Evolutionary conservation across 1,140 invertebrate species (phyloP).

Genomic region (Drosophila serrata): DNA sequence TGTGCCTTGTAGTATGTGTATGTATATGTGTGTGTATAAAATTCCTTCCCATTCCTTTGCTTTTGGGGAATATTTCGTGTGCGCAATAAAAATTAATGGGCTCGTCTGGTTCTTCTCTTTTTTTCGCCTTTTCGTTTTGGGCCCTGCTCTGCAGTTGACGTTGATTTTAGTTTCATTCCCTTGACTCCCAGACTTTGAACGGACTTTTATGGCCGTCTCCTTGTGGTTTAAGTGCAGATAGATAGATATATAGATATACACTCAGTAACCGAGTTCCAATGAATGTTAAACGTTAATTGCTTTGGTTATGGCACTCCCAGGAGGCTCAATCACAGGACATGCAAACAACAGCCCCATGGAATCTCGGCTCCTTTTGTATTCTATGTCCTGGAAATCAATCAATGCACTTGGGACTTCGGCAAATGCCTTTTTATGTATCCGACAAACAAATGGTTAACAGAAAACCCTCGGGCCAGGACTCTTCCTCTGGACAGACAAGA

Average conservation of each 20-base stretch:
- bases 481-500: background rate
- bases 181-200: constrained; percentile 33
- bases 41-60: constrained; percentile 13
- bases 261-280: constrained; percentile 22
- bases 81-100: constrained; percentile 78
- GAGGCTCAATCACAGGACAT: constrained; percentile 40
- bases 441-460: constrained; percentile 46
- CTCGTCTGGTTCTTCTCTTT: constrained; percentile 49
- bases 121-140: constrained; percentile 9
- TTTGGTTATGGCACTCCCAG: constrained; percentile 42
- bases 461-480: constrained; percentile 36
- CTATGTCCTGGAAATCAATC: constrained; percentile 57
- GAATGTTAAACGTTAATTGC: constrained; percentile 52
- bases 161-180: constrained; percentile 74
- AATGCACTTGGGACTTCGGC: constrained; percentile 41
- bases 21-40: constrained; percentile 4
- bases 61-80: constrained; percentile 55
- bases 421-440: constrained; percentile 30
- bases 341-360: constrained; percentile 24
- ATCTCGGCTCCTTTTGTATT: constrained; percentile 14
- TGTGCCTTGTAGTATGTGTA: background rate
- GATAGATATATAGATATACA: constrained; percentile 30
- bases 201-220: constrained; percentile 61
- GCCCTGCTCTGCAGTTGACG: constrained; percentile 58
- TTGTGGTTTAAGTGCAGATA: constrained; percentile 48